Conservation (phyloP, 2,797 vertebrate species). For the Notamacropus eugenii region DNA sequence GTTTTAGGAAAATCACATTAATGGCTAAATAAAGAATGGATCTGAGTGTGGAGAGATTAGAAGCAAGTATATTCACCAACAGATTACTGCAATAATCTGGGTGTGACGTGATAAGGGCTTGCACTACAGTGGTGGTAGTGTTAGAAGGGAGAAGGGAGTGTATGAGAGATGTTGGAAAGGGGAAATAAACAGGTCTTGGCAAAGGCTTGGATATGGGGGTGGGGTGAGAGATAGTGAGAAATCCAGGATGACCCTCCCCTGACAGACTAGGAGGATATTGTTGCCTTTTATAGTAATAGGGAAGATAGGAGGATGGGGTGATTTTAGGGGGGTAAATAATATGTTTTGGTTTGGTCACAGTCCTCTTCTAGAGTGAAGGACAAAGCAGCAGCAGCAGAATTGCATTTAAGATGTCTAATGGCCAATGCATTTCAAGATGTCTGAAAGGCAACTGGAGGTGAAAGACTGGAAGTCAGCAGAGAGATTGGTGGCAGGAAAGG, state of each 20-base stretch:
- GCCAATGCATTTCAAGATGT: background rate
- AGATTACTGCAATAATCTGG: background rate
- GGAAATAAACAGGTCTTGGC: background rate
- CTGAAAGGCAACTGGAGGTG: background rate
- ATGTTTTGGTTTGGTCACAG: background rate
- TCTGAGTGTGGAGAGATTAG: background rate
- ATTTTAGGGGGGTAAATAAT: background rate
- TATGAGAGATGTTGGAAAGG: background rate
- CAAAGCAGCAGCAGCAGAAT: background rate
- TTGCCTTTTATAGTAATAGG: background rate
- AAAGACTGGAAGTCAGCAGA: background rate
- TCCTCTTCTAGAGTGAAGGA: too few species aligned
- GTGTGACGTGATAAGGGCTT: background rate
- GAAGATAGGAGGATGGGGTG: background rate
- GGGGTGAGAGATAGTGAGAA: background rate
- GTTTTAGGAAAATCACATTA: background rate
- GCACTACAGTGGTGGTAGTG: background rate
- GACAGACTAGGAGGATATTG: background rate
- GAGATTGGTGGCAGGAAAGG: background rate
- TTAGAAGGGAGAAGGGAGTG: background rate
- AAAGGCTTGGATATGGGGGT: background rate
- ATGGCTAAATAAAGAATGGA: background rate
- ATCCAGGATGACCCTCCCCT: background rate
- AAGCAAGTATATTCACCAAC: background rate
- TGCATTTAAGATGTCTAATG: background rate